Conservation (phyloP, 2,888 invertebrate genomes). For the Julus scanicus region DNA sequence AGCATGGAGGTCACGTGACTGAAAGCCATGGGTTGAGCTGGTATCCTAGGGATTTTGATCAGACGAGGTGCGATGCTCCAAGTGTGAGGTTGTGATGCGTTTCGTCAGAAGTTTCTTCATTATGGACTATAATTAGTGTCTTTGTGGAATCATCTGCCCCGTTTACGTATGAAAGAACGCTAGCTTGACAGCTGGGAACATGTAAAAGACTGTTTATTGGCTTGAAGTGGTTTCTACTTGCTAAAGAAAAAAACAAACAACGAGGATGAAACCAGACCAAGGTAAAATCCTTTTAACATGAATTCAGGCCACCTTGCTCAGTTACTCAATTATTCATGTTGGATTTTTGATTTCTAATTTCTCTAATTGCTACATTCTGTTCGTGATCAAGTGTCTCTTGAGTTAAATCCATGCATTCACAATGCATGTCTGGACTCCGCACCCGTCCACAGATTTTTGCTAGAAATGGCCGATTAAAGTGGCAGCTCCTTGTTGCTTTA, state of each 20-base stretch:
- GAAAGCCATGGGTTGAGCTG: neutral
- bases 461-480: neutral
- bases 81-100: neutral
- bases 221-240: neutral
- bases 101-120: neutral
- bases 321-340: neutral
- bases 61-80: neutral
- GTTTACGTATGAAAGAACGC: neutral
- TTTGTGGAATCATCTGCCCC: neutral
- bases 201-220: neutral
- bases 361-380: neutral
- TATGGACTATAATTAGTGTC: neutral
- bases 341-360: neutral
- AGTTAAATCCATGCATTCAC: neutral
- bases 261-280: constrained; percentile 35
- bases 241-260: neutral
- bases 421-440: neutral
- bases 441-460: neutral
- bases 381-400: neutral
- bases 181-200: neutral
- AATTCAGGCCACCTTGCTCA: neutral
- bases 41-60: neutral
- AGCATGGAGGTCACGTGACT: constrained; percentile 8
- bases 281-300: neutral
- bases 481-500: too few relatives aligned